Percentiles rank a stretch among this genome's conserved stretches.
phyloP scores from a whole-genome alignment of 2,888 invertebrate species.

The Hololepta plana region DNA sequence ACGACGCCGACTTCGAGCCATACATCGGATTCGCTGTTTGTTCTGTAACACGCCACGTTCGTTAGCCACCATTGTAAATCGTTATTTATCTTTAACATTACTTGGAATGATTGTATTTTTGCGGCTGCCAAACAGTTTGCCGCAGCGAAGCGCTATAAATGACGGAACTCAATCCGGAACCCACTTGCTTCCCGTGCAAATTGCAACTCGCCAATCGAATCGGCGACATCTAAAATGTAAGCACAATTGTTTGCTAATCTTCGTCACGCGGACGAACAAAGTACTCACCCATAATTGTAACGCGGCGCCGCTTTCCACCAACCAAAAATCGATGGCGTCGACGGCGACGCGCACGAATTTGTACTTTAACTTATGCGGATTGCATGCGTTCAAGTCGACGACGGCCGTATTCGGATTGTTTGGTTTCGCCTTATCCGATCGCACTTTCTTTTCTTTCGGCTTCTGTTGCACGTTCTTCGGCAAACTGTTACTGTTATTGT shows the following conservation, averaged over 20 bases:
- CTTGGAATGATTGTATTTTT: constrained; percentile 25
- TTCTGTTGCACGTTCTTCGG: constrained; percentile 6
- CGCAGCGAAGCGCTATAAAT: constrained; percentile 30
- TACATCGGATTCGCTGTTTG: constrained; percentile 36
- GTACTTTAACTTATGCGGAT: constrained; percentile 53
- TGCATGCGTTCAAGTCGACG: constrained; percentile 12
- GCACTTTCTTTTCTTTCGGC: constrained; percentile 10
- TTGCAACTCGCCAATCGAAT: constrained; percentile 81
- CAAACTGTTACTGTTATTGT: constrained; percentile 5
- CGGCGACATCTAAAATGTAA: constrained; percentile 48
- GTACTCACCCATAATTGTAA: constrained; percentile 58
- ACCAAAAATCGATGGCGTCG: constrained; percentile 76
- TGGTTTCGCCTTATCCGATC: constrained; percentile 8
- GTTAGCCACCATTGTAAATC: too few relatives aligned
- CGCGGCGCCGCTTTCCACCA: constrained; percentile 79
- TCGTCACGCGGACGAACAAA: not conserved
- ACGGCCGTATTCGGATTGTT: constrained; percentile 11
- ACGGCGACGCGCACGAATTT: constrained; percentile 78
- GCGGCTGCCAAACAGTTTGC: constrained; percentile 25
- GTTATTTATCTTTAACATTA: constrained; percentile 11
- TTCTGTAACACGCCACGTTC: too few relatives aligned
- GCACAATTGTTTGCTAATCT: not conserved
- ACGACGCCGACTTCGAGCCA: constrained; percentile 90
- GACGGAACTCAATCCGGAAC: constrained; percentile 74
- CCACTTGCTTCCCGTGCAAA: constrained; percentile 83